Evolutionary conservation across 1,140 invertebrate genomes (phyloP), one percentile per base, ranked within the genome.

Genomic region (Lineus longissimus): DNA sequence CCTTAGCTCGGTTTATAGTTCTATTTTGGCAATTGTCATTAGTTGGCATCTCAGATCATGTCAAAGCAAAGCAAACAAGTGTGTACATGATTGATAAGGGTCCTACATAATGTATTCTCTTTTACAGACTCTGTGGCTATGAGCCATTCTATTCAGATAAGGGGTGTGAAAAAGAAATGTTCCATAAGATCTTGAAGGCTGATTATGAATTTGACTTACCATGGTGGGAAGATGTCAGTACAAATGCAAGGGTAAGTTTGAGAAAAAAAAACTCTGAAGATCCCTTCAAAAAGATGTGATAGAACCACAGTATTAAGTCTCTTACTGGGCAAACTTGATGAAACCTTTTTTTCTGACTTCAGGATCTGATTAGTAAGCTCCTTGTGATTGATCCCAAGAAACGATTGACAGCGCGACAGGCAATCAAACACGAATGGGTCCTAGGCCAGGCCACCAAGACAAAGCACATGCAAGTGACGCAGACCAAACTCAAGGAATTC

Each of bases 181-280:
- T 73, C 51, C 74, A 76, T 59, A 79, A 75, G 61, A 81, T 83
- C 25, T 65, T 84, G 30, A 74, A 78, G 60, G 72, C 73, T 43
- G 78, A 82, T 23, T 83, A 76, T 63, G 69, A 73, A 62, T 85
- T 82, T 73, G 74, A 82, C 56, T 70, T 75, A 6, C 79, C 79
- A 1, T 84, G 79, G 65, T 84, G 84, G 83, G 79, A 83, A 69
- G 81, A 83, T 27, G 80, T 85, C 66, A 83, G 81, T 41, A 72
- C 76, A 30, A 79, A 82, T 72, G 83, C 83, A 1, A 84, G 81
- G 68, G 74, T 70, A 67, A 59, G 59, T 71, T n/a, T n/a, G 74
- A 70, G 6, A 33, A n/a, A n/a, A n/a, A n/a, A n/a, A n/a, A n/a
- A n/a, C n/a, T n/a, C n/a, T n/a, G n/a, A n/a, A n/a, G n/a, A n/a